Evolutionary conservation across 37 sponge, comb jelly and placozoan genomes (phyloP), one percentile per base, ranked within the genome.

Genomic region (Beroe forskalii): DNA sequence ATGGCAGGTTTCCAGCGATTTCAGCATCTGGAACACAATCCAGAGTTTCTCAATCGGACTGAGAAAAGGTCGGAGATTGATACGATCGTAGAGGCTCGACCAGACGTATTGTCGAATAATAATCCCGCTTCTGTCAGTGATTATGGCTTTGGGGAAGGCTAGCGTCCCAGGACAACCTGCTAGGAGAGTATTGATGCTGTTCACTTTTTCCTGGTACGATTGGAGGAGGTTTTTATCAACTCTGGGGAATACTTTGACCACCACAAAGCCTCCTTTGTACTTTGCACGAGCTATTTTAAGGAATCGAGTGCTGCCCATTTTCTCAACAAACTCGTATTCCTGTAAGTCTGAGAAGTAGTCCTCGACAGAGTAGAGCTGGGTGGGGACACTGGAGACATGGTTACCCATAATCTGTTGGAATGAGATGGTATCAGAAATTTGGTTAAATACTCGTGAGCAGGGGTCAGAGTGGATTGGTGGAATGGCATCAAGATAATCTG

Each of bases 21-120:
- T 91, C 31, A 98, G 92, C 91, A 98, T 91, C 90, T 98, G 99
- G 89, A 93, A 98, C 36, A 92, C 94, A 37, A 98, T 96, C 99
- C 99, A 98, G 62, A 92, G 92, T 93, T 98, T 98, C 92, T 98
- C 96, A 43, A 95, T 91, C 25, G 62, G 42, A 62, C 89, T 93
- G 90, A 98, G 91, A 60, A 92, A 93, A 14, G 99, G 99, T 22
- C 97, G 92, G 12, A 94, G 93, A 76, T 95, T 95, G 62, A 96
- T 91, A 80, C 95, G 90, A 89, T 98, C 99, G 76, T 95, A 96
- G 30, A 98, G 93, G 76, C 90, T 95, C 91, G 93, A 94, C n/a
- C 93, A 92, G 20, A 94, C 91, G 76, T 95, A 92, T 61, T 95
- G 99, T 20, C 99, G 91, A 27, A 98, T 92, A 3, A 98, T 94